phyloP scores from a whole-genome alignment of 1,140 invertebrate genomes.

The Hormaphis cornu region DNA sequence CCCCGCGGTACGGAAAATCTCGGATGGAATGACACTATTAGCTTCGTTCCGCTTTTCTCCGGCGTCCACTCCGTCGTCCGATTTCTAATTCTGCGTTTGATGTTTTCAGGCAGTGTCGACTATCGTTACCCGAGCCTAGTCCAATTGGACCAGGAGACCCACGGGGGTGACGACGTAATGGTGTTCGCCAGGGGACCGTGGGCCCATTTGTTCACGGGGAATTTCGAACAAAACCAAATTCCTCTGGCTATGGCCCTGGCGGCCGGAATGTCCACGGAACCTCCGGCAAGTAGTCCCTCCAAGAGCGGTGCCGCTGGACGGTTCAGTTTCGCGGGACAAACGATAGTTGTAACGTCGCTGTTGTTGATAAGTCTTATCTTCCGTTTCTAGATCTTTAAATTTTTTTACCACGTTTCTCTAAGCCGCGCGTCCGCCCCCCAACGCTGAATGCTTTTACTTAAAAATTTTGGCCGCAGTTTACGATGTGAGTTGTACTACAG shows the following conservation, averaged over 20 bases:
- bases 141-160: conserved; percentile 48
- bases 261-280: conserved; percentile 45
- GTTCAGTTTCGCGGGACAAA: no score
- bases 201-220: conserved; percentile 57
- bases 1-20: conserved; percentile 51
- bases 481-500: no score
- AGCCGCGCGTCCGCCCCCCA: no score
- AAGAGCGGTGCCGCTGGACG: no score
- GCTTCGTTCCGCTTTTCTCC: no score
- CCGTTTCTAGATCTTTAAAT: not conserved
- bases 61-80: no score
- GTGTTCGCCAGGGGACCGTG: conserved; percentile 56
- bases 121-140: conserved; percentile 47
- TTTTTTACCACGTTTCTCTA: no score
- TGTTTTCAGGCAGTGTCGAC: conserved; percentile 36
- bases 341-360: not conserved
- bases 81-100: no score
- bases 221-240: conserved; percentile 60
- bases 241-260: conserved; percentile 59
- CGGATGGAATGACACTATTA: no score
- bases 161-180: conserved; percentile 59
- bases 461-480: no score
- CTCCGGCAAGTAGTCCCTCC: not conserved
- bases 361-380: not conserved
- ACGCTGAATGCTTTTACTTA: no score